Evolutionary conservation across 2,797 vertebrate species (phyloP), one percentile per base, ranked within the genome.

Genomic region (Melopsittacus undulatus): DNA sequence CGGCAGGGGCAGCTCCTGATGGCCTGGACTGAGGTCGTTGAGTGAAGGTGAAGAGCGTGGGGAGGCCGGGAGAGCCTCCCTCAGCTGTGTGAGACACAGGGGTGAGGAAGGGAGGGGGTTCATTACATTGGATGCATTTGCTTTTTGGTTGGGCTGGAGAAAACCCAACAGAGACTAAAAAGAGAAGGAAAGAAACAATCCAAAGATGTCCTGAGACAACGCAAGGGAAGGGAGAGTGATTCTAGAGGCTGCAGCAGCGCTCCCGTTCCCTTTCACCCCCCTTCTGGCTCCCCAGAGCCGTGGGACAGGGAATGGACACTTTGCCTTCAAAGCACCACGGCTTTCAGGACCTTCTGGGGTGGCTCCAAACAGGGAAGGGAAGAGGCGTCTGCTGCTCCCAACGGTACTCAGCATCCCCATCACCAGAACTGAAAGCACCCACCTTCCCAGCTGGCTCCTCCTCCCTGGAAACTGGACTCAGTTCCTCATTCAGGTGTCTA

Each of bases 401-500:
- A 2, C 0, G 52, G 36, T 56, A 83, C 94, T 57, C 45, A 0
- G 74, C 86, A 30, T 73, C 63, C 11, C 63, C 75, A 63, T 46
- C 42, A 20, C 32, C 22, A 16, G 16, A 30, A 34, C 8, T 4
- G 40, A 36, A 40, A 24, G 67, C 57, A 13, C 27, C 22, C 78
- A 27, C 92, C 92, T 70, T 61, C 69, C 62, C 90, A 17, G 9
- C 0, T 8, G 27, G 49, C 83, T 59, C 88, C 84, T 87, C 95
- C 92, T 95, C 46, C 83, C 95, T 62, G 92, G 42, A 63, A 48
- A 12, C 83, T 36, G 78, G 48, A 3, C 90, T 48, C 88, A 26
- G 68, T 26, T 95, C 95, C 93, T 96, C 76, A 48, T 92, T 88
- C 87, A 74, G 95, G 98, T 98, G 98, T 98, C 98, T 99, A 99